Base-by-base conservation (phyloP, 2,797 vertebrate species). In the Siniperca obscura region DNA sequence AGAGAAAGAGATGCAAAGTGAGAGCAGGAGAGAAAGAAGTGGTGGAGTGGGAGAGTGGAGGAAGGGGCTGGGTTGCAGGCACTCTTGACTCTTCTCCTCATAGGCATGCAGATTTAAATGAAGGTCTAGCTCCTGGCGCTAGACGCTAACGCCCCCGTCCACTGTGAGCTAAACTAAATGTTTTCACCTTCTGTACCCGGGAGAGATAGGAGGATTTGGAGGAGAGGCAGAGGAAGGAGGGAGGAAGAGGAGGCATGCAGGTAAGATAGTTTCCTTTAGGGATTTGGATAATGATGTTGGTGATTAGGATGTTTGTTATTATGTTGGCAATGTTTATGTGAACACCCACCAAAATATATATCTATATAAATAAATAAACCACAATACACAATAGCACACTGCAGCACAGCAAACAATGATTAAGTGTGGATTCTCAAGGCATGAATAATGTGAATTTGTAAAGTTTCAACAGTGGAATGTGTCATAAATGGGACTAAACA, bases 301-400 rank as follows among this genome's bases (percentile, higher is more conserved):
- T 95, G 91, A 93, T 94, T 90, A 92, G 88, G 85, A 91, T 91
- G 89, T 90, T 93, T 92, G 89, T 90, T 89, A 81, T 91, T 85
- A 87, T 89, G 86, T 77, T 80, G 87, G 55, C 70, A 62, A 86
- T 88, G 87, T 89, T 87, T 83, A 80, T 52, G 72, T 65, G 69
- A 89, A 91, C 85, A 83, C 76, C 74, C 82, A 85, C 74, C 71
- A 66, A 87, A 82, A 87, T 62, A 86, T 74, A 76, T 66, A 87
- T 27, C 70, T 70, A 83, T 56, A 79, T 76, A 83, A 91, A 91
- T 83, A 93, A 88, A 92, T 87, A 89, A 87, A 56, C 68, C 83
- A 50, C 72, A 64, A 81, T 42, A 19, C 85, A 86, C 82, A 86
- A 44, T 74, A 69, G 83, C 44, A 46, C 80, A 77, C 57, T 59